Base-by-base conservation (phyloP, 2,888 invertebrate species). In the Allolobophora icterica region DNA sequence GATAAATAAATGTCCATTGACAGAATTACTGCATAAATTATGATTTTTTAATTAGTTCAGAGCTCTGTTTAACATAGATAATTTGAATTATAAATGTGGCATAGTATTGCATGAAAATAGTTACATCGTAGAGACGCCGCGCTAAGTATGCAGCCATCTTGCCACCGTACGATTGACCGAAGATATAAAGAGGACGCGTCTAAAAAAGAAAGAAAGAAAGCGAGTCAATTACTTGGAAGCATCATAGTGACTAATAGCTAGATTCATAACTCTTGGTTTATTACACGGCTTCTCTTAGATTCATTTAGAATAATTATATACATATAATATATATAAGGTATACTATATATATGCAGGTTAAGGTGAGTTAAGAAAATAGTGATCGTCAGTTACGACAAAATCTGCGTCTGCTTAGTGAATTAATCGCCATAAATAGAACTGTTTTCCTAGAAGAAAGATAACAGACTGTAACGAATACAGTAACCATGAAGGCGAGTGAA, bases 111-210 rank as follows among this genome's bases (percentile, higher is more conserved):
- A 71, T n/a, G 71, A 71, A n/a, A n/a, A 71, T n/a, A n/a, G n/a
- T 71, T 71, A 93, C 93, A 34, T 91, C 89, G 71, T 93, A 84
- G 30, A 93, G 91, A n/a, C 38, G 83, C 84, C 90, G 89, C 17
- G 92, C 92, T 58, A 92, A 93, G 83, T 90, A 92, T 3, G 92
- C 90, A 8, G 91, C 93, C 92, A 93, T 93, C 89, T 93, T 93
- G 13, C 93, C 93, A 24, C 93, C 93, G 83, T 93, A 93, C 8
- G 93, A 93, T 87, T 93, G 92, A 58, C 92, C 93, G 90, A 93
- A 93, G 6, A 93, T 92, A 91, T 93, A 93, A 30, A 93, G 90
- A 33, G 89, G 89, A 45, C 89, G 42, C 42, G 45, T 89, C 89
- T 89, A 34, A 21, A 35, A 34, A 89, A 30, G 2, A 52, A 89